phyloP scores from a whole-genome alignment of 35 echinoderm and acorn worm species.

The Lytechinus pictus region DNA sequence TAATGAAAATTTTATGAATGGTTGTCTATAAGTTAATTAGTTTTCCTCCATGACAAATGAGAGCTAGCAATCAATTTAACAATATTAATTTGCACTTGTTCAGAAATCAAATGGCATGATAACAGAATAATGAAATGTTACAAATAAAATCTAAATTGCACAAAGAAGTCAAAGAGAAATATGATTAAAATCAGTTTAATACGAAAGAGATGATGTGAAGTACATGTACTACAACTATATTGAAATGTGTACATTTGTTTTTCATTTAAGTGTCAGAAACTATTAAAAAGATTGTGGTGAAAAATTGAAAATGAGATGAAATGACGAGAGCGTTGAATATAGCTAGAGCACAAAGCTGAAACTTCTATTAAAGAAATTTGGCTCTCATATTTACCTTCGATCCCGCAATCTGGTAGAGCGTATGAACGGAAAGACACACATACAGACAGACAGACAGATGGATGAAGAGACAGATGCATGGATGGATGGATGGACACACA shows the following conservation, averaged over 20 bases:
- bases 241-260: neutral
- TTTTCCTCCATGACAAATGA: too few species aligned
- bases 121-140: too few species aligned
- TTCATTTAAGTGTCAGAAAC: neutral
- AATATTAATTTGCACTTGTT: too few species aligned
- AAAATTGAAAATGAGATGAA: neutral
- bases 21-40: too few species aligned
- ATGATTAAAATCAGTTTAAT: too few species aligned
- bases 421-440: conserved; percentile 33
- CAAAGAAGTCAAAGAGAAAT: too few species aligned
- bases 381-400: conserved; percentile 44
- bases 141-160: too few species aligned
- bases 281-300: neutral
- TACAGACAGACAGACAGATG: conserved; percentile 16
- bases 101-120: too few species aligned
- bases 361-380: neutral
- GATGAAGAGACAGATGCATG: neutral
- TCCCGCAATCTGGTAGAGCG: conserved; percentile 32
- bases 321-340: neutral
- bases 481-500: neutral
- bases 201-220: too few species aligned
- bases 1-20: too few species aligned
- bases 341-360: neutral
- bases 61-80: too few species aligned
- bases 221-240: neutral